Evolutionary conservation across 2,888 invertebrate species (phyloP).

Genomic region (Tipula helvola): DNA sequence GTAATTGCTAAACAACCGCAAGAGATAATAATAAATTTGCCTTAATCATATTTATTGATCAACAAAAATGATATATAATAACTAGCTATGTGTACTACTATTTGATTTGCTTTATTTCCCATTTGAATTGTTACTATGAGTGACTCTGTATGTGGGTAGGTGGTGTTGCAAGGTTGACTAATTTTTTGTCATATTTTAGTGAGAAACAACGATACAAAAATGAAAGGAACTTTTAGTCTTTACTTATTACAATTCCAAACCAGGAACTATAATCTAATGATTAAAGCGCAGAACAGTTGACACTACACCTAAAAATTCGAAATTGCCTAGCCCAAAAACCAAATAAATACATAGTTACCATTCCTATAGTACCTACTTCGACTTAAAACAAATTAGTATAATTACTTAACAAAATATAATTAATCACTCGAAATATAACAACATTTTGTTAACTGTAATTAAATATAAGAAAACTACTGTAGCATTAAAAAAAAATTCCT

Average conservation of each 20-base stretch:
- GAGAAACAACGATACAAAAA: background rate
- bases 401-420: background rate
- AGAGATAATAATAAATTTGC: background rate
- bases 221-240: background rate
- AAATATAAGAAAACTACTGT: background rate
- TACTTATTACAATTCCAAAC: background rate
- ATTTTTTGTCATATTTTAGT: background rate
- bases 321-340: background rate
- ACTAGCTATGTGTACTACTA: background rate
- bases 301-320: background rate
- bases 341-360: background rate
- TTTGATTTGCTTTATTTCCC: background rate
- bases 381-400: background rate
- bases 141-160: background rate
- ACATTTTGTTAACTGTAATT: background rate
- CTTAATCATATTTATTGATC: background rate
- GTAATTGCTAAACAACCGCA: background rate
- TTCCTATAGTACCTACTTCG: background rate
- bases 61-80: background rate
- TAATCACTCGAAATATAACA: background rate
- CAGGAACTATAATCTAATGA: background rate
- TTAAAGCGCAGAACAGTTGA: background rate
- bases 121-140: background rate
- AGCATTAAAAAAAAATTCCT: background rate
- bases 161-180: background rate